Base-by-base conservation (phyloP, 2,888 invertebrate genomes). In the Apamea anceps region DNA sequence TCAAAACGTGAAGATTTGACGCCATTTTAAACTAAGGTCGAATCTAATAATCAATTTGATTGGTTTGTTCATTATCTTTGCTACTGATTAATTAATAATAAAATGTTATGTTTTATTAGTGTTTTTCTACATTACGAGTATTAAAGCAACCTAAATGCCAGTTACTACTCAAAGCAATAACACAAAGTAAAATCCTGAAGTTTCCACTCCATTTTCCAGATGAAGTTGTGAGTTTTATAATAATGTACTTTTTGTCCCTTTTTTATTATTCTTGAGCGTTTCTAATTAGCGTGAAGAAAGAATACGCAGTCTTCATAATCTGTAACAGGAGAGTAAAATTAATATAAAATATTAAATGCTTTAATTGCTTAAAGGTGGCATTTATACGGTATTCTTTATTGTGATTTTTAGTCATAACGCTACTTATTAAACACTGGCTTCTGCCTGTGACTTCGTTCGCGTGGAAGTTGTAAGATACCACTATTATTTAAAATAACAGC, bases 231-330 rank as follows among this genome's bases (percentile, higher is more conserved):
- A 80, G 57, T 74, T 80, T 81, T 51, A 45, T 72, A 77, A 70
- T 63, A 45, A 71, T 77, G 62, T 75, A 21, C 51, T 62, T 79
- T 77, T 67, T 18, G 51, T 70, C 28, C 42, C 42, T n/a, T 66
- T 82, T 37, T 74, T 88, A 82, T 71, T 81, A 67, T 70, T 90
- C 88, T 85, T 93, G 93, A 82, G 94, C 87, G 71, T 92, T 94
- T 82, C 93, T 91, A 25, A 96, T 90, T 45, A 96, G 84, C 2
- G 95, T 92, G 81, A 96, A 95, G 82, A 95, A 94, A 15, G 96
- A 96, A 87, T 96, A 96, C 3, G 95, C 95, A 0, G 93, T 91
- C 87, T 96, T 96, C 90, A 95, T 92, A 63, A 96, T 95, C 96
- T 96, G 95, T 63, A 77, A 85, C 78, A 75, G 18, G 32, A 76